Evolutionary conservation across 2,888 invertebrate genomes (phyloP).

Genomic region (Sminthurinus aureus): DNA sequence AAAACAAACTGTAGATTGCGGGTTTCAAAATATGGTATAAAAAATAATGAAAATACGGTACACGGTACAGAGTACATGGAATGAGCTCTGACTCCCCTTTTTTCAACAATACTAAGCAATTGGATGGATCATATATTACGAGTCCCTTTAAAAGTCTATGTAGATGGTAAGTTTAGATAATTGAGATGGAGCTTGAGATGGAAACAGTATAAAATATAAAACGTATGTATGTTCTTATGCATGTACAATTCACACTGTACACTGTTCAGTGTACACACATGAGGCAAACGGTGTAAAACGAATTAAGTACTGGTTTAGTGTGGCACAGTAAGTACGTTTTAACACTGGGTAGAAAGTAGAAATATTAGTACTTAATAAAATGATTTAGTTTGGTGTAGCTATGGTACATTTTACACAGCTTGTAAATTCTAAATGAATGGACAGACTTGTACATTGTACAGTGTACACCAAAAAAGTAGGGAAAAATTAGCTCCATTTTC

Average conservation of each 20-base stretch:
- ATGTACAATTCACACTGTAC: too few relatives aligned
- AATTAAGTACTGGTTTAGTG: not conserved
- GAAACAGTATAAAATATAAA: too few relatives aligned
- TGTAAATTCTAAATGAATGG: not conserved
- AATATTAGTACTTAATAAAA: not conserved
- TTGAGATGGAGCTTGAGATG: not conserved
- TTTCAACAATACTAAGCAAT: too few relatives aligned
- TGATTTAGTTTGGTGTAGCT: not conserved
- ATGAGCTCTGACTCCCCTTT: too few relatives aligned
- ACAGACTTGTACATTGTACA: not conserved
- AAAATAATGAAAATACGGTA: too few relatives aligned
- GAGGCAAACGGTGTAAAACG: not conserved
- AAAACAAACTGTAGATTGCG: too few relatives aligned
- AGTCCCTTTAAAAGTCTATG: not conserved
- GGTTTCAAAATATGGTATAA: too few relatives aligned
- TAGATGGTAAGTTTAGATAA: not conserved
- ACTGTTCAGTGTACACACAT: not conserved
- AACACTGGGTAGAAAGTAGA: not conserved
- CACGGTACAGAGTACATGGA: too few relatives aligned
- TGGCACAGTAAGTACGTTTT: not conserved
- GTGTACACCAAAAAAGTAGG: too few relatives aligned
- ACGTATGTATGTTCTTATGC: too few relatives aligned
- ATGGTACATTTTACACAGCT: not conserved
- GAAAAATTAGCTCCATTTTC: not conserved
- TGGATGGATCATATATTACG: too few relatives aligned